Conservation (phyloP, 2,797 vertebrate genomes). For the Dendrocincla tyrannina region DNA sequence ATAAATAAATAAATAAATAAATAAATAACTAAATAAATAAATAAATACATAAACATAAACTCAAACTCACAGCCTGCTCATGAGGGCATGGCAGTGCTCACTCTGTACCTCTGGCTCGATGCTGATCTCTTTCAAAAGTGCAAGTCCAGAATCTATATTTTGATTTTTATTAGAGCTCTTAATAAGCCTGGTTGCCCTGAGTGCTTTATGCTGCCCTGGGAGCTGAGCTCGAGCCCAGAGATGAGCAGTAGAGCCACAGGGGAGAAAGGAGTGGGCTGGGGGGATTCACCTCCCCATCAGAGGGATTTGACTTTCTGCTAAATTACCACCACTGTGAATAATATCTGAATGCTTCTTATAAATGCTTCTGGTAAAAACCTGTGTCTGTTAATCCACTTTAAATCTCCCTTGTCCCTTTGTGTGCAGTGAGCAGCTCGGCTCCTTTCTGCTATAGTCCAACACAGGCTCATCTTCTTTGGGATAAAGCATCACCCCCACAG, state of each 20-base stretch:
- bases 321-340: not conserved
- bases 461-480: not conserved
- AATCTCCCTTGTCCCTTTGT: not conserved
- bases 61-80: not conserved
- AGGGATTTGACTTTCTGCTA: not conserved
- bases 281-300: not conserved
- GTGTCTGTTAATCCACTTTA: not conserved
- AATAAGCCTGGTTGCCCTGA: not conserved
- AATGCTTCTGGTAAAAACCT: not conserved
- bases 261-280: not conserved
- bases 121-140: not conserved
- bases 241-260: not conserved
- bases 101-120: not conserved
- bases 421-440: not conserved
- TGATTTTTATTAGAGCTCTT: not conserved
- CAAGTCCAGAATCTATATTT: not conserved
- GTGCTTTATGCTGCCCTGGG: not conserved
- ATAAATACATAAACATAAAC: too few species aligned
- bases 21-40: too few species aligned
- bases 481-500: not conserved
- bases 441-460: not conserved
- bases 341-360: not conserved
- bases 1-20: too few species aligned
- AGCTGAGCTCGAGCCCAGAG: not conserved
- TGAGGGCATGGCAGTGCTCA: accelerated